A percentile compares a stretch with the other conserved stretches of the same genome.
These are phyloP conservation scores for Otolemur garnettii DNA, from an alignment of 2,113 vertebrate genomes.

Conservation along the genomic window DNA sequence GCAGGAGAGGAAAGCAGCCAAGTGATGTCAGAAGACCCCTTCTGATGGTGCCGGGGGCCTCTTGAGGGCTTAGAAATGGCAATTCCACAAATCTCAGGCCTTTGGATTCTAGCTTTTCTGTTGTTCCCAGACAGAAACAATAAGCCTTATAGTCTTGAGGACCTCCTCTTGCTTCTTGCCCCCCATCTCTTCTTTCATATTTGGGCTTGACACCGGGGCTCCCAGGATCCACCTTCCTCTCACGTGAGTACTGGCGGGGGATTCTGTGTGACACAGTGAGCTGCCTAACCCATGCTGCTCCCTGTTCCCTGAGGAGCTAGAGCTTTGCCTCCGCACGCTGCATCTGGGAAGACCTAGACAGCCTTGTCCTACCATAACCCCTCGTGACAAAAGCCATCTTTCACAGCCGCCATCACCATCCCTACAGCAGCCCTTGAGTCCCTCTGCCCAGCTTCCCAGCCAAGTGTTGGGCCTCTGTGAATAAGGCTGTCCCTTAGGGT, in stretches of 20 bases:
- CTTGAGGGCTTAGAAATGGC: background rate
- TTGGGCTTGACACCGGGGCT: background rate
- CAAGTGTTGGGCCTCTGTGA: no score
- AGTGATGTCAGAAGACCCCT: background rate
- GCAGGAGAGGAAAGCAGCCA: background rate
- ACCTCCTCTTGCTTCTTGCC: background rate
- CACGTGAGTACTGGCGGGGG: background rate
- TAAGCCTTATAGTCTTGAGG: background rate
- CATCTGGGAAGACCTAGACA: background rate
- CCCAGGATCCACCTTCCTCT: background rate
- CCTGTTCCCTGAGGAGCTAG: background rate
- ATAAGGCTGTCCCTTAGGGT: background rate
- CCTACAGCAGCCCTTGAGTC: background rate
- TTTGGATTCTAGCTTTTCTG: background rate
- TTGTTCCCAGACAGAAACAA: background rate
- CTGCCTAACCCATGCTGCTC: fast-evolving
- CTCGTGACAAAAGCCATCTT: background rate
- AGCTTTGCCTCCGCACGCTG: background rate
- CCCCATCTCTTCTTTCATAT: background rate
- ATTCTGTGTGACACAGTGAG: background rate
- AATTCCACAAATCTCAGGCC: conserved; percentile 1
- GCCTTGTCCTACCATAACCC: background rate
- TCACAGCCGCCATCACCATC: background rate
- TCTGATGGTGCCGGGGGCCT: background rate
- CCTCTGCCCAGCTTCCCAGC: background rate